These are phyloP conservation scores for Esox lucius DNA, from an alignment of 2,797 vertebrate genomes.

Conservation along the genomic window DNA sequence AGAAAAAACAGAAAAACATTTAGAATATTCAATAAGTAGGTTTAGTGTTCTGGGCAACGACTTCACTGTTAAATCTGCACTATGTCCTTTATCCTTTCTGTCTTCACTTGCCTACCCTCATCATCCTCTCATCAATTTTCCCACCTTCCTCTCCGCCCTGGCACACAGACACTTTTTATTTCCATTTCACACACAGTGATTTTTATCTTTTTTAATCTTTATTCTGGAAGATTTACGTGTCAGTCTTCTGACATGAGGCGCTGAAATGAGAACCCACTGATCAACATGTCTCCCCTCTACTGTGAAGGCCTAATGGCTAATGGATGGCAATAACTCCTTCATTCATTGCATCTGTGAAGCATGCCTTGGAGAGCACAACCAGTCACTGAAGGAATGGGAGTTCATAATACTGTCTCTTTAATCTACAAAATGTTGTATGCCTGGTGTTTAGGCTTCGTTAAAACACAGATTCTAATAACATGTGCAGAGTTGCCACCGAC, in stretches of 20 bases:
- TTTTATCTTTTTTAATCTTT: conserved; percentile 42
- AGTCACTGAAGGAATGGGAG: not conserved
- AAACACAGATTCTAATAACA: too few relatives aligned
- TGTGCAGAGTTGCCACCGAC: too few relatives aligned
- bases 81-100: conserved; percentile 40
- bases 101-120: not conserved
- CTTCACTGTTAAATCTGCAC: conserved; percentile 37
- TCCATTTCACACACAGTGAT: conserved; percentile 54
- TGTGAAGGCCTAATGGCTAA: not conserved
- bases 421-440: not conserved
- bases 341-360: not conserved
- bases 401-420: not conserved
- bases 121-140: conserved; percentile 2
- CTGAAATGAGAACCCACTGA: conserved; percentile 13
- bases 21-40: too few relatives aligned
- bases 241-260: not conserved
- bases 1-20: too few relatives aligned
- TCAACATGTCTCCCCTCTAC: not conserved
- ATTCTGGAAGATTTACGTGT: conserved; percentile 22
- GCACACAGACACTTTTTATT: conserved; percentile 46
- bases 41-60: not conserved
- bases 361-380: not conserved
- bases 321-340: not conserved
- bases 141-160: not conserved
- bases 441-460: not conserved